Evolutionary conservation across 2,888 invertebrate genomes (phyloP).

Genomic region (Pseudanteris insignis): DNA sequence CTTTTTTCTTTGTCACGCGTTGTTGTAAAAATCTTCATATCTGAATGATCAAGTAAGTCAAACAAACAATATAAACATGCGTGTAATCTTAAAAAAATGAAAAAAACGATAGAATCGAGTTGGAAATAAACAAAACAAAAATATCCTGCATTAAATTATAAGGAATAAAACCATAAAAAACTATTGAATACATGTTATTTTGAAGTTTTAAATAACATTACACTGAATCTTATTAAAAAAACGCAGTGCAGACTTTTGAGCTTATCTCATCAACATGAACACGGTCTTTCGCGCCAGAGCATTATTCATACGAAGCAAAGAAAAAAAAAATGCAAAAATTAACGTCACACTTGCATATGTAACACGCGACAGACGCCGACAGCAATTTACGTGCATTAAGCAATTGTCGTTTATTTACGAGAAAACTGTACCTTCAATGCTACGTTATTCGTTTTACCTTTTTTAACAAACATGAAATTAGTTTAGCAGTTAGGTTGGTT

Average conservation of each 20-base stretch:
- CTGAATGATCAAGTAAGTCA: no score
- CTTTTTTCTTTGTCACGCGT: no score
- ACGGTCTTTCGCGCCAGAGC: conserved; percentile 14
- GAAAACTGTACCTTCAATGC: conserved; percentile 11
- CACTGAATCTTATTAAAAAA: conserved; percentile 20
- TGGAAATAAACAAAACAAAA: no score
- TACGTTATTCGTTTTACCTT: neutral
- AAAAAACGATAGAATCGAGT: no score
- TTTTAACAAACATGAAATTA: no score
- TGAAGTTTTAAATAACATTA: conserved; percentile 32
- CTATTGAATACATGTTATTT: no score
- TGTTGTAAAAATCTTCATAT: no score
- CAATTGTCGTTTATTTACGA: conserved; percentile 28
- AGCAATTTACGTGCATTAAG: conserved; percentile 31
- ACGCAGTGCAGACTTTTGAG: conserved; percentile 15
- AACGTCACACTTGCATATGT: conserved; percentile 25
- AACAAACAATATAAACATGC: no score
- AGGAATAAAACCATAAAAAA: no score
- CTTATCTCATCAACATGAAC: conserved; percentile 30
- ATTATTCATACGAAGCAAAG: conserved; percentile 32
- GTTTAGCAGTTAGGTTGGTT: no score
- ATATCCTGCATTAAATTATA: no score
- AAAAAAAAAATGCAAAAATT: conserved; percentile 26
- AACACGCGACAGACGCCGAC: conserved; percentile 19
- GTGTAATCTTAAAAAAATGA: no score